Base-by-base conservation (phyloP, 2,113 vertebrate genomes). In the Gopherus flavomarginatus region DNA sequence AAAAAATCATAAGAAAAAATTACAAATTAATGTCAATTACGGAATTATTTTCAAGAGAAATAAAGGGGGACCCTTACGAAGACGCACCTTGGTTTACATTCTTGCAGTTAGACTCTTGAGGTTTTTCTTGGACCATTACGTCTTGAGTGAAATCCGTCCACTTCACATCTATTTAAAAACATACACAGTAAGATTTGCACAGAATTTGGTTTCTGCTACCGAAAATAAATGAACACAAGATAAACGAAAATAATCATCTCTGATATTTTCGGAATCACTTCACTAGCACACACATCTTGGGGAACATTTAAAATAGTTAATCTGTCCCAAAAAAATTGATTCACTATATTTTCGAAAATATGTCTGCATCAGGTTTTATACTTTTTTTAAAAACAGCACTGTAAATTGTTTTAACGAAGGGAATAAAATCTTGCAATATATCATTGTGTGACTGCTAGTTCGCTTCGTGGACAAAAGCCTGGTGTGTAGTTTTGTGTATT, bases 131-230 rank as follows among this genome's bases (percentile, higher is more conserved):
- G 24, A 98, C 95, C 97, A 98, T 86, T 97, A 98, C 95, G 13
- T 98, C 98, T 88, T 98, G 97, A 0, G 98, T 98, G 94, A 98
- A 98, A 81, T 99, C 98, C 62, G 97, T 96, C 98, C 98, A 98
- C 96, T 99, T 98, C 24, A 93, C 97, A 86, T 99, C 98, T 98
- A 96, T 95, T 88, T 97, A 80, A 83, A 92, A 75, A 62, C 1
- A 75, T 44, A 72, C 12, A 90, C 17, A 80, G 14, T 35, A 26
- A 35, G 42, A 83, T 44, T 88, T 83, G 90, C 77, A 90, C 10
- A 38, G 65, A 62, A 62, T 21, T n/a, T 69, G n/a, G 35, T 72
- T 72, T 72, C 4, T 72, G 19, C 16, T 72, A 69, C 65, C 35
- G 5, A 52, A 84, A 35, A 10, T 6, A 10, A 83, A 13, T 5